phyloP scores from a whole-genome alignment of 1,140 invertebrate species.

The Drosophila melanica region DNA sequence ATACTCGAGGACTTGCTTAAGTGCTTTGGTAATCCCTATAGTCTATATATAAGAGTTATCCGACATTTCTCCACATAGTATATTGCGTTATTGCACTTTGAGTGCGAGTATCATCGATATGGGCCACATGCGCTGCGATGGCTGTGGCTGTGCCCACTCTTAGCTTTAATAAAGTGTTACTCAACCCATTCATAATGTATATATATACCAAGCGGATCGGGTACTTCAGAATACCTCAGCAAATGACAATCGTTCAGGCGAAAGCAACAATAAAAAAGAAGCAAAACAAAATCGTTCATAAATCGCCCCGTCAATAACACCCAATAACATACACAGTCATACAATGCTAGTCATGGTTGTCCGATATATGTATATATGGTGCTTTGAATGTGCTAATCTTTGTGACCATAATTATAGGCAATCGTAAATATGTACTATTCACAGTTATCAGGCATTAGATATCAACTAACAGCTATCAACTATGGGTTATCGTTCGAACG shows the following conservation, averaged over 20 bases:
- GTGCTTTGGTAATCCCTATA: not conserved
- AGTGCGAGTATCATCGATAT: not conserved
- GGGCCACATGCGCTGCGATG: conserved; percentile 22
- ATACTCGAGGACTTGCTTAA: not conserved
- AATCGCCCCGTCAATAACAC: conserved; percentile 39
- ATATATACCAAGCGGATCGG: conserved; percentile 3
- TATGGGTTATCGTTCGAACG: conserved; percentile 49
- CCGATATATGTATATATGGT: conserved; percentile 1
- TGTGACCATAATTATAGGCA: conserved; percentile 17
- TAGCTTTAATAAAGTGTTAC: conserved; percentile 62
- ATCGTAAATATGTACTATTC: conserved; percentile 32
- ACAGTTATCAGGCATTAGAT: conserved; percentile 3
- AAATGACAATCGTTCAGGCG: conserved; percentile 58
- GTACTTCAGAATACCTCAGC: conserved; percentile 11
- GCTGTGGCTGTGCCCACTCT: conserved; percentile 3
- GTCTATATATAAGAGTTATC: not conserved
- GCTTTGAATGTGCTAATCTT: conserved; percentile 15
- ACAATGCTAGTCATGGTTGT: conserved; percentile 21
- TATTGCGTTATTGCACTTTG: not conserved
- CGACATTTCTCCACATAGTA: too few species aligned
- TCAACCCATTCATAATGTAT: conserved; percentile 49
- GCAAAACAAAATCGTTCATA: conserved; percentile 32
- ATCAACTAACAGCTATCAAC: conserved; percentile 14
- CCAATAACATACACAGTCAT: conserved; percentile 29
- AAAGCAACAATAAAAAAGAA: conserved; percentile 43